Base-by-base conservation (phyloP, 2,113 vertebrate genomes). In the Zosterops japonicus region DNA sequence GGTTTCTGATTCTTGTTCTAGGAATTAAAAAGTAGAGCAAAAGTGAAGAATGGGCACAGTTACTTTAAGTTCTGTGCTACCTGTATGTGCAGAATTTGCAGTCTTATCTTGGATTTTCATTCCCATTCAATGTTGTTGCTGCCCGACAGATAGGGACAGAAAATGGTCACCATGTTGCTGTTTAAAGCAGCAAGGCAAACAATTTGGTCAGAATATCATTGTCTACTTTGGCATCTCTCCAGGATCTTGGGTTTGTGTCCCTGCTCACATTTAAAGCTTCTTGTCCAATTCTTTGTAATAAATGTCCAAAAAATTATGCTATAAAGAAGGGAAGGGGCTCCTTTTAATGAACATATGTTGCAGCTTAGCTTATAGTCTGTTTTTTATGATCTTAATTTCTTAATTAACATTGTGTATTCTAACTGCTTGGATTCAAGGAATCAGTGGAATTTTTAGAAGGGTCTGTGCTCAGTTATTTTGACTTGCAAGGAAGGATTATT, bases 161-260 rank as follows among this genome's bases (percentile, higher is more conserved):
- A 94, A 53, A 60, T n/a, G 47, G 27, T 90, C 80, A 96, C 56
- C 49, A 55, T 56, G 39, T 69, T 89, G 76, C 71, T 93, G 64
- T 70, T 90, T 53, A 78, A 96, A 95, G 64, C 71, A 78, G 35
- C 47, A 59, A 87, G 35, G 72, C 68, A 76, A 93, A 87, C 87
- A 85, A 10, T 76, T 87, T 63, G 70, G 24, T n/a, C 63, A 89
- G 79, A 95, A 92, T 78, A 84, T 25, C 41, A 2, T 44, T 63
- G 83, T 71, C 75, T 86, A 5, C 19, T 0, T 35, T 89, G 93
- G 86, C 76, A 19, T 16, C 5, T 76, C 64, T 92, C 86, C 80
- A 89, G 19, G 18, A 47, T 71, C 44, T 61, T 50, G 24, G 17
- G 6, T 84, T 76, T 83, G 52, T 77, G 47, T 85, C 33, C 42